phyloP scores from a whole-genome alignment of 2,888 invertebrate genomes.

The Drosophila subquinaria region DNA sequence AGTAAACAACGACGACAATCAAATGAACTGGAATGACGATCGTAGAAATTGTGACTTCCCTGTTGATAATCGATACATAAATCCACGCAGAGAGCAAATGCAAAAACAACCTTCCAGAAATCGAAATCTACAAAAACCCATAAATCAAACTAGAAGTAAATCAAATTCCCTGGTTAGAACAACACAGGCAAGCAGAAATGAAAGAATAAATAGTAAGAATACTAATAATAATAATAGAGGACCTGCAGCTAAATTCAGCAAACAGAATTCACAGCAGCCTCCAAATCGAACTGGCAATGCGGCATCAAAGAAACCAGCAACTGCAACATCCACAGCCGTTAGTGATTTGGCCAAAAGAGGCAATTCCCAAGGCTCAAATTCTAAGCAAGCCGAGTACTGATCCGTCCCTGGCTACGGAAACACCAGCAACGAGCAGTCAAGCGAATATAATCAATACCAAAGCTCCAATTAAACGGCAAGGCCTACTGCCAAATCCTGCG shows the following conservation, averaged over 20 bases:
- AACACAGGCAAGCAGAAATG: background rate
- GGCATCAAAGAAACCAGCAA: background rate
- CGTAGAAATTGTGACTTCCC: background rate
- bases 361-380: no score
- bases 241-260: background rate
- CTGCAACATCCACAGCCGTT: background rate
- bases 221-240: background rate
- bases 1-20: background rate
- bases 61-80: background rate
- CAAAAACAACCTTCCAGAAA: background rate
- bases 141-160: background rate
- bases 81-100: background rate
- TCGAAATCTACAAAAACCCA: background rate
- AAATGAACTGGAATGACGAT: slow-evolving; percentile 7
- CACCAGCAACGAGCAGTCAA: background rate
- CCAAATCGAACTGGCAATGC: background rate
- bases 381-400: background rate
- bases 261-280: background rate
- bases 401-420: background rate
- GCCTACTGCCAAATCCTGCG: background rate
- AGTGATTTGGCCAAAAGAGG: background rate
- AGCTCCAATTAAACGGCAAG: background rate
- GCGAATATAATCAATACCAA: background rate
- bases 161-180: background rate
- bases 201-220: background rate